Conservation (phyloP, 2,797 vertebrate genomes). For the Eulemur coronatus region DNA sequence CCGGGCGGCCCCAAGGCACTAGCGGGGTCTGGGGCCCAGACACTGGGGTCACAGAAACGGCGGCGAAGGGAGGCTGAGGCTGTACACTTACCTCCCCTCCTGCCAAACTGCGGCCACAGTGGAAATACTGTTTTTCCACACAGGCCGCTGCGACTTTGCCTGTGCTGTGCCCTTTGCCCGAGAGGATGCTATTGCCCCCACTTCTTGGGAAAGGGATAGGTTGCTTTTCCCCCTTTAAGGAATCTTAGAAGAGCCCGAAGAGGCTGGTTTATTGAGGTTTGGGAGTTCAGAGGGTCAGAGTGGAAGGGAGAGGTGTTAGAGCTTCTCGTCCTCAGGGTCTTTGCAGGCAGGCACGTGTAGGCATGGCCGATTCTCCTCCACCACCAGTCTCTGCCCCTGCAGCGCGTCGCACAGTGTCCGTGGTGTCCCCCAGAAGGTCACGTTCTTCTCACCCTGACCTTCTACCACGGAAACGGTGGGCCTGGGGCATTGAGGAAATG, state of each 20-base stretch:
- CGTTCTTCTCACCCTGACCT: slow-evolving; percentile 59
- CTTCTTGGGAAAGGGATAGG: not conserved
- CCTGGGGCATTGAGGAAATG: slow-evolving; percentile 28
- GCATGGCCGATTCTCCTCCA: slow-evolving; percentile 75
- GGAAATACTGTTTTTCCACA: slow-evolving; percentile 40
- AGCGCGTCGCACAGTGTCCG: slow-evolving; percentile 25
- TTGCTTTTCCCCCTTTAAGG: not conserved
- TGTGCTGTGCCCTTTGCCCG: not conserved
- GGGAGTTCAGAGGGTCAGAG: slow-evolving; percentile 1
- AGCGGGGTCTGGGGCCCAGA: not conserved
- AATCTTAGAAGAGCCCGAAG: not conserved
- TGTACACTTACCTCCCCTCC: not conserved
- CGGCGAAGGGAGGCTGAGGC: not conserved
- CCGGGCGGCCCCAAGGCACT: not conserved
- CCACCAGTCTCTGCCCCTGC: slow-evolving; percentile 46
- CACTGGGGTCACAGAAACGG: not conserved
- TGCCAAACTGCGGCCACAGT: not conserved
- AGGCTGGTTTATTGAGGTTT: slow-evolving; percentile 64
- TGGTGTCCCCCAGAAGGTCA: slow-evolving; percentile 78
- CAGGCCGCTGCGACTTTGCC: not conserved
- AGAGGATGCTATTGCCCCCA: slow-evolving; percentile 30
- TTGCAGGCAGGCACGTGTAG: slow-evolving; percentile 71
- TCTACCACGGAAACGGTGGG: slow-evolving; percentile 63
- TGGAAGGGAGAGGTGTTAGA: slow-evolving; percentile 20
- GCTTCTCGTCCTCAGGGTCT: slow-evolving; percentile 61